phyloP scores from a whole-genome alignment of 2,797 vertebrate species.

The Erpetoichthys calabaricus region DNA sequence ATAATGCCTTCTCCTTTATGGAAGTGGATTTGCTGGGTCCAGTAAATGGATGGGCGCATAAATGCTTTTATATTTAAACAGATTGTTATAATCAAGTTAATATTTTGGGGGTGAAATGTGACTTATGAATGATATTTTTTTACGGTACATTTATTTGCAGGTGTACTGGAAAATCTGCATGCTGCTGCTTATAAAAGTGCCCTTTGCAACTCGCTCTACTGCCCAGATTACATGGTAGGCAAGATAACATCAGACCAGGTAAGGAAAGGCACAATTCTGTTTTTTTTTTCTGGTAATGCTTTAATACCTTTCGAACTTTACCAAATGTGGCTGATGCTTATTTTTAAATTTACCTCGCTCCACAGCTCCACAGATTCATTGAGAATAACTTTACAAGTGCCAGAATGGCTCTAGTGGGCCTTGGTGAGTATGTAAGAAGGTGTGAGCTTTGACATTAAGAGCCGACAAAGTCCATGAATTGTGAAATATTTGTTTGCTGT shows the following conservation, averaged over 20 bases:
- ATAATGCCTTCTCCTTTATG: too few species aligned
- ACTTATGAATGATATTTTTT: slow-evolving; percentile 5
- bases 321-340: background rate
- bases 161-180: slow-evolving; percentile 74
- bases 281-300: background rate
- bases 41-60: too few species aligned
- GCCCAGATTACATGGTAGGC: slow-evolving; percentile 75
- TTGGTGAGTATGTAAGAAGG: slow-evolving; percentile 52
- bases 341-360: slow-evolving; percentile 16
- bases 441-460: background rate
- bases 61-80: too few species aligned
- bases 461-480: background rate
- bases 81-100: too few species aligned
- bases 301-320: background rate
- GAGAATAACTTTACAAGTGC: slow-evolving; percentile 89
- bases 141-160: slow-evolving; percentile 32
- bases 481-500: background rate
- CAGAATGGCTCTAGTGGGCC: slow-evolving; percentile 85
- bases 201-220: slow-evolving; percentile 81
- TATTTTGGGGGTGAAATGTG: too few species aligned
- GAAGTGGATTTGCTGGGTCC: too few species aligned
- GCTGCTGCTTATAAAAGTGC: slow-evolving; percentile 73
- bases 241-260: slow-evolving; percentile 76
- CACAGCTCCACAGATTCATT: slow-evolving; percentile 77
- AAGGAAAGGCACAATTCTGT: slow-evolving; percentile 4